Base-by-base conservation (phyloP, 1,140 invertebrate genomes). In the Drosophila cardini region DNA sequence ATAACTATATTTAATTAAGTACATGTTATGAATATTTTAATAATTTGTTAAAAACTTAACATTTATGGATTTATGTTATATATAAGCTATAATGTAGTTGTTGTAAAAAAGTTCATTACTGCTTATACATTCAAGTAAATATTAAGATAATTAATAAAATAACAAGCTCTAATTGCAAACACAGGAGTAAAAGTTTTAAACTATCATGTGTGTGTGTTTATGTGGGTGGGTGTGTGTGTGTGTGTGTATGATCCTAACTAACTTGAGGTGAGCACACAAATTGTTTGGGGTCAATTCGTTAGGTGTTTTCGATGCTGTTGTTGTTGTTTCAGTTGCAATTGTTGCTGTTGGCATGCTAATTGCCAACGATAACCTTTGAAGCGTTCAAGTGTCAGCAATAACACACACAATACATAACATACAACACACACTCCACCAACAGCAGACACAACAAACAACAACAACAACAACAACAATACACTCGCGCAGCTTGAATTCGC, bases 281-380 rank as follows among this genome's bases (percentile, higher is more conserved):
- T 55, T 38, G 34, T 16, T 53, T 53, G 38, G 38, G 48, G 48
- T 53, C 61, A 63, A 53, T 63, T 40, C 46, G 48, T 26, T 57
- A n/a, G 46, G 11, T 45, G 43, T 18, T 45, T 15, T 18, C 5
- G 52, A 9, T 18, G 10, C 15, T 36, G 15, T 56, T 32, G 34
- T n/a, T 48, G 38, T 30, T 57, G 60, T 8, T 36, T 16, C 32
- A 36, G 61, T 34, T 56, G 60, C 15, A 38, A 38, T 9, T 43
- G 56, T 32, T 73, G 71, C 42, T 61, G 48, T 15, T 69, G 67
- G 72, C 67, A 75, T 53, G 72, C 67, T 75, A 75, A 75, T 75
- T 75, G 72, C 67, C 40, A 36, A 45, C 73, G 73, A 76, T 76
- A 76, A 72, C 73, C 73, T 76, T 76, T 76, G 30, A 46, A 68